These are phyloP conservation scores for Adrianichthys oophorus DNA, from an alignment of 2,797 vertebrate genomes.

Conservation along the genomic window DNA sequence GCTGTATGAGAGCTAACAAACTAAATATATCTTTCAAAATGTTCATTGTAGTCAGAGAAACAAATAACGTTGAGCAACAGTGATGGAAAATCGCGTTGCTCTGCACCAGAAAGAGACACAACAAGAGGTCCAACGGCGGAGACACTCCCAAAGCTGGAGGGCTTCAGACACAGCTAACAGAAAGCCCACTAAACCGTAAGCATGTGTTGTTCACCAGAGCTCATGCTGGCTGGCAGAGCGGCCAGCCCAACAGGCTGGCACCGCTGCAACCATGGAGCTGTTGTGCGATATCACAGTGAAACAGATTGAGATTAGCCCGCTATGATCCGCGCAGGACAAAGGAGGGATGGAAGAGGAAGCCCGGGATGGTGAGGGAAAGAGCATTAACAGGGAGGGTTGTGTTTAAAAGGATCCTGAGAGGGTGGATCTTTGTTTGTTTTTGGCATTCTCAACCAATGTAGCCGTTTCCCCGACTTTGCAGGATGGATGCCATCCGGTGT, in stretches of 20 bases:
- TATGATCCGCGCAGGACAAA: conserved; percentile 63
- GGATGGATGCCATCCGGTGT: no score
- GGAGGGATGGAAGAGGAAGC: conserved; percentile 36
- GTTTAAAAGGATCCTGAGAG: conserved; percentile 12
- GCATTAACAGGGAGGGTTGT: no score
- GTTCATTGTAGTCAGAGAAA: no score
- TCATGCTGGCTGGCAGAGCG: conserved; percentile 33
- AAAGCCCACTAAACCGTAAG: conserved; percentile 30
- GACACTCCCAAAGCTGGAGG: conserved; percentile 10
- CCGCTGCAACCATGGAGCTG: conserved; percentile 40
- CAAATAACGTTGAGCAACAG: no score
- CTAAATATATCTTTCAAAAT: no score
- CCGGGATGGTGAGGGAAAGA: conserved; percentile 26
- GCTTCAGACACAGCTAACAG: conserved; percentile 27
- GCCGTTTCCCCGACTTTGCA: conserved; percentile 7
- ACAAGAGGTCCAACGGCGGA: conserved; percentile 11
- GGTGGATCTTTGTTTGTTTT: conserved; percentile 13
- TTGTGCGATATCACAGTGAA: conserved; percentile 73
- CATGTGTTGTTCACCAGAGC: conserved; percentile 22
- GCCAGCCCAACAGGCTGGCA: conserved; percentile 50
- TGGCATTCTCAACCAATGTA: conserved; percentile 5
- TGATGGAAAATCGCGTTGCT: background rate
- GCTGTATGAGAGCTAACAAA: no score
- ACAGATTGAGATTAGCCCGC: conserved; percentile 77
- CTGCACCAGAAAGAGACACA: background rate